Base-by-base conservation (phyloP, 2,797 vertebrate genomes). In the Tadarida brasiliensis region DNA sequence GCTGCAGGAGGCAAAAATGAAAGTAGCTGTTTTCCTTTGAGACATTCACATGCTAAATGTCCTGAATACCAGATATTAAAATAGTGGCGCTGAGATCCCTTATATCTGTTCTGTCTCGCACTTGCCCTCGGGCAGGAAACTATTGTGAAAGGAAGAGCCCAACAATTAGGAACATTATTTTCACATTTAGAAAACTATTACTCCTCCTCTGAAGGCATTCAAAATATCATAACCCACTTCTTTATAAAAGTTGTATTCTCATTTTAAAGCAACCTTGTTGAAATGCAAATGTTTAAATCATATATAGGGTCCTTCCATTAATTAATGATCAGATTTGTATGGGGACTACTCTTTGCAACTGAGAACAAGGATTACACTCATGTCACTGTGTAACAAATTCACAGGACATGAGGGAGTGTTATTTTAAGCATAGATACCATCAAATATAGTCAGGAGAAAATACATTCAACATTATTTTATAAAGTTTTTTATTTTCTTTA, bases 1-100 rank as follows among this genome's bases (percentile, higher is more conserved):
- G 82, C 89, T 97, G 90, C 87, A 95, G 96, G 97, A 98, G 94
- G 96, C 96, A 97, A 90, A 95, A 97, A 97, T 90, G 96, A 97
- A 98, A 97, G 96, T 49, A 87, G 74, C 77, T 95, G 51, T 97
- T 87, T 89, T 94, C 92, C 88, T 97, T 94, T 95, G 97, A 98
- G 97, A 96, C 44, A 9, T 65, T 96, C 7, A 1, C 57, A 80
- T 97, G 59, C 93, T 98, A 97, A 98, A 92, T 97, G 89, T 78
- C 87, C 57, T 80, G 96, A 81, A 86, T 97, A 54, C 94, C 88
- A 97, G 95, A 85, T 92, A 97, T 96, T 97, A 96, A 89, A 97
- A 94, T 61, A 71, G 15, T 71, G 59, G 87, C 7, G 35, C 44
- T 95, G 87, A 90, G 59, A 65, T 19, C 84, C 63, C 97, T 91